A percentile compares a stretch with the other conserved stretches of the same genome.
Conservation (phyloP, 2,113 vertebrate species). For the Psittacula cyanocephala region DNA sequence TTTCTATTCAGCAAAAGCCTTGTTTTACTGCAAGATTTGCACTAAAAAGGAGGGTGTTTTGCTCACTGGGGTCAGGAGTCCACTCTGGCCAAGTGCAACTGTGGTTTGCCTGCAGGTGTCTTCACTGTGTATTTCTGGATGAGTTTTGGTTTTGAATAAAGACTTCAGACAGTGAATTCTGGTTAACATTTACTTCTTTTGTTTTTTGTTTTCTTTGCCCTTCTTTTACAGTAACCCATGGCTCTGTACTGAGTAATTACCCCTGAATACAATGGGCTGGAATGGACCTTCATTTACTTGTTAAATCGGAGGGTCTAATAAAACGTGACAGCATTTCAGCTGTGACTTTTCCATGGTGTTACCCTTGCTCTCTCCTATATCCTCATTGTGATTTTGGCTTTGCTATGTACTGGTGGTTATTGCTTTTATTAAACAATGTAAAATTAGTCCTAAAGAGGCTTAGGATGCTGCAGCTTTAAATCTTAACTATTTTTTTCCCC, state of each 20-base stretch:
- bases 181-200: conserved; percentile 71
- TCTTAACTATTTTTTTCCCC: neutral
- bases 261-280: conserved; percentile 82
- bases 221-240: conserved; percentile 99
- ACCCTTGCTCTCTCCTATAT: conserved; percentile 34
- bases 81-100: neutral
- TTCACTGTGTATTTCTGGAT: conserved; percentile 44
- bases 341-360: conserved; percentile 43
- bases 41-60: neutral
- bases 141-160: conserved; percentile 66
- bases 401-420: conserved; percentile 7
- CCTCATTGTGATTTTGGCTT: conserved; percentile 26
- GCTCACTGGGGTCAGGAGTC: neutral
- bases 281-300: conserved; percentile 84
- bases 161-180: conserved; percentile 60
- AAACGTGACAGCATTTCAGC: conserved; percentile 74
- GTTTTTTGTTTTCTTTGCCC: conserved; percentile 78
- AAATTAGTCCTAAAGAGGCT: conserved; percentile 22
- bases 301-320: conserved; percentile 75
- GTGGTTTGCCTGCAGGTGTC: neutral
- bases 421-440: conserved; percentile 51
- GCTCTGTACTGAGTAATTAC: conserved; percentile 98
- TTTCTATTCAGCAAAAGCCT: conserved; percentile 20
- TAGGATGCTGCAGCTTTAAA: conserved; percentile 4
- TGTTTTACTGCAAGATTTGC: conserved; percentile 18